These are phyloP conservation scores for Poecilia latipinna DNA, from an alignment of 2,113 vertebrate species.

Conservation along the genomic window DNA sequence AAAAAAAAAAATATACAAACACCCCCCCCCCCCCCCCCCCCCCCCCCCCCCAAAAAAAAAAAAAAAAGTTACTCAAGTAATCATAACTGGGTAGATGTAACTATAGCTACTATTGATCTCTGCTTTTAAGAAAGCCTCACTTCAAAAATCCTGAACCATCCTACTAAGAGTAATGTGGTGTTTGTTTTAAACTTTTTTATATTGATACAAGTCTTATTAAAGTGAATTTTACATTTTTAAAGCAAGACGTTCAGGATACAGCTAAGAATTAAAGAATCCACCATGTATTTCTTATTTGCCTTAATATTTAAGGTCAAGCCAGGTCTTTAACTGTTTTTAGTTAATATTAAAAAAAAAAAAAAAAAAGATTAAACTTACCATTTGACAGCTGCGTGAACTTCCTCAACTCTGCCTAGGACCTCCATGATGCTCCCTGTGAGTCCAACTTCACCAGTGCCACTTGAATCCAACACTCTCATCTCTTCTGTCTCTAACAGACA, in stretches of 20 bases:
- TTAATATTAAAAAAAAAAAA: no score
- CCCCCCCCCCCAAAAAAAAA: no score
- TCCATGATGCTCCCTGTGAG: constrained; percentile 19
- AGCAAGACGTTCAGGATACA: background rate
- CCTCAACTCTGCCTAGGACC: constrained; percentile 15
- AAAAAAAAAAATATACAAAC: no score
- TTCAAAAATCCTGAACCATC: background rate
- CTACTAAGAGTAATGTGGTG: background rate
- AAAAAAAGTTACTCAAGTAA: background rate
- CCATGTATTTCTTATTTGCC: background rate
- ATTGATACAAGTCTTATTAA: background rate
- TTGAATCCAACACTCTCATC: constrained; percentile 64
- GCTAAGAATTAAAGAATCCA: background rate
- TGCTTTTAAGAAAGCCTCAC: background rate
- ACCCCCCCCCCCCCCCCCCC: no score
- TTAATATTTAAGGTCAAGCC: background rate
- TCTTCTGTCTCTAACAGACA: constrained; percentile 62
- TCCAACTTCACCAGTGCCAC: constrained; percentile 50
- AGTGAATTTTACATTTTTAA: background rate
- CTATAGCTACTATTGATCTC: no score
- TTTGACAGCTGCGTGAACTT: background rate
- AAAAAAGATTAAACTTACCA: background rate
- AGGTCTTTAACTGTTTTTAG: no score
- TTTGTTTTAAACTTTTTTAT: background rate
- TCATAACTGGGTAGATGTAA: no score